Evolutionary conservation across 2,797 vertebrate genomes (phyloP), one percentile per base, ranked within the genome.

Genomic region (Heterohyrax brucei): DNA sequence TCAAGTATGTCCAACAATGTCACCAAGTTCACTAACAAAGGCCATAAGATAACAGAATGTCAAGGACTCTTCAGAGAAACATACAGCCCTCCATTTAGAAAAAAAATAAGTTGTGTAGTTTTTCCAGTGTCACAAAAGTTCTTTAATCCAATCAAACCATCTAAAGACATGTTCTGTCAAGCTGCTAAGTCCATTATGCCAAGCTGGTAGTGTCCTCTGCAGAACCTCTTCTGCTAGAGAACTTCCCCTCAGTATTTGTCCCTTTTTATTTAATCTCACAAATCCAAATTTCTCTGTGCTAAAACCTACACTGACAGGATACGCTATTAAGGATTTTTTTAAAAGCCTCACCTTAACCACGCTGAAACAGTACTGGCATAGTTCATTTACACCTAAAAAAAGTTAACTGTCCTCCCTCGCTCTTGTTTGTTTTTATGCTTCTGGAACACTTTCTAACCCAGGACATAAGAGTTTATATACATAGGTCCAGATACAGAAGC

Each of bases 401-500:
- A 30, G 21, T 24, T 8, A 26, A 16, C 62, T 81, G 10, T 93
- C 22, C 48, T 81, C 33, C 16, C 56, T 53, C 26, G 64, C 64
- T 79, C 61, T 68, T 59, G 46, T 66, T 24, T 18, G 50, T 44
- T 79, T 90, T 79, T 76, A 44, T 77, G 59, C 19, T 90, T 92
- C 89, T 92, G 64, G 91, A 70, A 95, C 73, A 50, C 46, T 76
- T 86, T 93, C 46, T 87, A 48, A 66, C 73, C 59, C 22, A 30
- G 59, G 89, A 95, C 44, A 72, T 77, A 28, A 28, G 13, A 39
- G 91, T 88, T 88, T 95, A 76, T 83, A 46, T 53, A 84, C 89
- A 77, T 13, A 53, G 90, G 66, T 84, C 64, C 89, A 95, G 84
- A 84, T 28, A 87, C 94, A 94, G 97, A 94, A 94, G 93, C 94